Evolutionary conservation across 2,113 vertebrate genomes (phyloP).

Genomic region (Addax nasomaculatus): DNA sequence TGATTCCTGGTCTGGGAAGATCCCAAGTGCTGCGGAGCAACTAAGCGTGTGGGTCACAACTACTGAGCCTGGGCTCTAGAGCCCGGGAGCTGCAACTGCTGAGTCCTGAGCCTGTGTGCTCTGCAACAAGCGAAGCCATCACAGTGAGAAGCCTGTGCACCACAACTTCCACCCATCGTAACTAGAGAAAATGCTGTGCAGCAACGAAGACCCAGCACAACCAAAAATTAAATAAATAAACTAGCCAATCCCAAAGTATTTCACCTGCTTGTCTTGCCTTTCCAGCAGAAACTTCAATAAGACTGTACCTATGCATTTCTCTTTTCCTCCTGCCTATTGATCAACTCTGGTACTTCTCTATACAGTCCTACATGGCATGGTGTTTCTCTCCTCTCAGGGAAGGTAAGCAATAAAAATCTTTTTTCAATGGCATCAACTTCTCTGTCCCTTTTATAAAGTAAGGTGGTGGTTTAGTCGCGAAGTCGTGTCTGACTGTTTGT

Average conservation of each 20-base stretch:
- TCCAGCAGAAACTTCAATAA: neutral
- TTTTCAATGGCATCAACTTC: neutral
- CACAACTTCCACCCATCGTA: neutral
- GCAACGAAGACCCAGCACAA: neutral
- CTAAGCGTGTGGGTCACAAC: neutral
- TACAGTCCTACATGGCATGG: too few relatives aligned
- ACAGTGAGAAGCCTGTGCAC: neutral
- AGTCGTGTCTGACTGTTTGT: neutral
- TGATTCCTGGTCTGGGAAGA: neutral
- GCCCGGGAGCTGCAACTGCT: neutral
- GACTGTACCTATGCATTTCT: neutral
- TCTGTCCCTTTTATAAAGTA: neutral
- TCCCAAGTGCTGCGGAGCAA: rapidly evolving
- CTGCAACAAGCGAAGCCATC: neutral
- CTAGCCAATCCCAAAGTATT: neutral
- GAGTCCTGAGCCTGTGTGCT: neutral
- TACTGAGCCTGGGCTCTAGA: neutral
- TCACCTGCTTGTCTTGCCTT: neutral
- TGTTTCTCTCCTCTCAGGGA: neutral
- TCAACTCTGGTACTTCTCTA: neutral
- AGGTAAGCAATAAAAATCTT: neutral
- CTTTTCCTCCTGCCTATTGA: neutral
- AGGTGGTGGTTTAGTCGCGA: neutral
- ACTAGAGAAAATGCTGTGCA: neutral
- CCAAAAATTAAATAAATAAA: neutral